Conservation (phyloP, 2,113 vertebrate genomes). For the Eudyptes chrysolophus region DNA sequence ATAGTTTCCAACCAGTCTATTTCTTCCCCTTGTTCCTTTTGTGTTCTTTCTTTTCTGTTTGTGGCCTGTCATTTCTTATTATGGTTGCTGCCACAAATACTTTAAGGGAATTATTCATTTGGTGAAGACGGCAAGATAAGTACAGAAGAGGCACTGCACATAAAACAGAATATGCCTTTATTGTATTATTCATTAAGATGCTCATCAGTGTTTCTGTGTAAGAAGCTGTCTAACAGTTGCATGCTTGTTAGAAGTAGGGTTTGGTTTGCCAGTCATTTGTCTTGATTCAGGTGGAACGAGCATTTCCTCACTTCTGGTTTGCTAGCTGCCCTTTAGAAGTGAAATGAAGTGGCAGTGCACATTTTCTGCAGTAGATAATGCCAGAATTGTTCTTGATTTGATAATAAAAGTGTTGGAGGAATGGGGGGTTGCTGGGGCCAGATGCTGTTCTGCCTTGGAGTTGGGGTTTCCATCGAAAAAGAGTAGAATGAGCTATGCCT, state of each 20-base stretch:
- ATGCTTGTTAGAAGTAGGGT: neutral
- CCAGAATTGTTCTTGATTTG: neutral
- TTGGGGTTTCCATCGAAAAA: neutral
- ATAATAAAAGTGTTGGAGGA: neutral
- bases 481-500: neutral
- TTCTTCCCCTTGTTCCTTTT: neutral
- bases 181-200: conserved; percentile 46
- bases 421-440: neutral
- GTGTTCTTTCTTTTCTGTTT: neutral
- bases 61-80: conserved; percentile 13
- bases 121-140: neutral
- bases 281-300: neutral
- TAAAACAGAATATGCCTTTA: conserved; percentile 15
- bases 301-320: neutral
- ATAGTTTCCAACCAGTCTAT: neutral
- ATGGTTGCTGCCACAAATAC: neutral
- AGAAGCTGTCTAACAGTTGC: neutral
- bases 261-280: neutral
- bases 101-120: conserved; percentile 47
- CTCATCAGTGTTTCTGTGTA: neutral
- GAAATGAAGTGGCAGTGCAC: neutral
- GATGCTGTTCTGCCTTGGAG: neutral
- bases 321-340: neutral
- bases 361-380: neutral
- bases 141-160: neutral